These are phyloP conservation scores for Rhabdomys dilectus DNA, from an alignment of 2,113 vertebrate species.

Conservation along the genomic window DNA sequence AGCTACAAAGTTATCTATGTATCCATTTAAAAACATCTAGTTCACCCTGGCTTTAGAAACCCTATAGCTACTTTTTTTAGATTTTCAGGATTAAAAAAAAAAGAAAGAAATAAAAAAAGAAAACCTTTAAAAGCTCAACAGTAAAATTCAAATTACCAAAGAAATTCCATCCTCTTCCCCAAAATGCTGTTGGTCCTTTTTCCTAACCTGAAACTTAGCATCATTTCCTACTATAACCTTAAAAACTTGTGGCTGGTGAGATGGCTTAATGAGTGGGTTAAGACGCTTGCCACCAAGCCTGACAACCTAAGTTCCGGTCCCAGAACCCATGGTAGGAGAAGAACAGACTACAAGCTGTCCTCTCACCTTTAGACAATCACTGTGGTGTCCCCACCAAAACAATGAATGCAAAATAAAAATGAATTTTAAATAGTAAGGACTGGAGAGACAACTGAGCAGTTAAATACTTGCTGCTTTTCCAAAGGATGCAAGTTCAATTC, in stretches of 20 bases:
- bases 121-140: constrained; percentile 17
- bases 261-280: background rate
- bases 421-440: background rate
- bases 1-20: constrained; percentile 6
- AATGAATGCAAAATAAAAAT: background rate
- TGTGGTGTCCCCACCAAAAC: background rate
- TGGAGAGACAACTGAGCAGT: background rate
- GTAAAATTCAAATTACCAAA: constrained; percentile 41
- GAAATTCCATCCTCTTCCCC: background rate
- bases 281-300: background rate
- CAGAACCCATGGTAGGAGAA: background rate
- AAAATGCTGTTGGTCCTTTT: constrained; percentile 5
- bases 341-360: background rate
- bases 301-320: background rate
- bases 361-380: background rate
- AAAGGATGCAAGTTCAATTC: background rate
- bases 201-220: background rate
- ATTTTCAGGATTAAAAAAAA: background rate
- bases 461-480: background rate
- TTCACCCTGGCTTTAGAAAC: constrained; percentile 21
- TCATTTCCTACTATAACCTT: constrained; percentile 7
- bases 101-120: background rate
- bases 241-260: background rate
- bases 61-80: background rate
- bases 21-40: background rate